These are phyloP conservation scores for Emys orbicularis DNA, from an alignment of 2,797 vertebrate genomes.

Conservation along the genomic window DNA sequence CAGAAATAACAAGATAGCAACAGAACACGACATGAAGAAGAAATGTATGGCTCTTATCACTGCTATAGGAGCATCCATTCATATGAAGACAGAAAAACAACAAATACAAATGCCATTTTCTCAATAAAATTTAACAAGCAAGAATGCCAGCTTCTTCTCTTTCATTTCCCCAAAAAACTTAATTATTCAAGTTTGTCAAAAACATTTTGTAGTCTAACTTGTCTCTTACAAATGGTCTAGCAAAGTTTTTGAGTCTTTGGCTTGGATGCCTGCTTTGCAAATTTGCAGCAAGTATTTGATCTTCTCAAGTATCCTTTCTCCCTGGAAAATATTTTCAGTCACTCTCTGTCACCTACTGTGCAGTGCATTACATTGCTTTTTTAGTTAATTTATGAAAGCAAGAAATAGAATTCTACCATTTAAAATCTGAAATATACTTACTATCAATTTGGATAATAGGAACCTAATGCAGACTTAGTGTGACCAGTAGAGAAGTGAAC, in stretches of 20 bases:
- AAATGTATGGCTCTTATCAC: background rate
- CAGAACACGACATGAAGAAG: background rate
- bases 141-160: background rate
- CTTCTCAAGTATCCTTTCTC: background rate
- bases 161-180: background rate
- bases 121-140: background rate
- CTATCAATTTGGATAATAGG: accelerated
- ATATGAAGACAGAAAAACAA: background rate
- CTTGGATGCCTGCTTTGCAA: accelerated
- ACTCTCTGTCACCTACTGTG: background rate
- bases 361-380: background rate
- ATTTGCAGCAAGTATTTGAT: background rate
- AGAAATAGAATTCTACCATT: background rate
- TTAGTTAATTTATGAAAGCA: background rate
- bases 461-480: background rate
- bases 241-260: background rate
- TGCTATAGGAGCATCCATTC: background rate
- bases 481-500: background rate
- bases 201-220: background rate
- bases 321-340: background rate
- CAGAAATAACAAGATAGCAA: accelerated
- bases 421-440: background rate
- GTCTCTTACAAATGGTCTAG: background rate
- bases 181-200: background rate
- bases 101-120: background rate